Conservation (phyloP, 1,140 invertebrate genomes). For the Panulirus ornatus region DNA sequence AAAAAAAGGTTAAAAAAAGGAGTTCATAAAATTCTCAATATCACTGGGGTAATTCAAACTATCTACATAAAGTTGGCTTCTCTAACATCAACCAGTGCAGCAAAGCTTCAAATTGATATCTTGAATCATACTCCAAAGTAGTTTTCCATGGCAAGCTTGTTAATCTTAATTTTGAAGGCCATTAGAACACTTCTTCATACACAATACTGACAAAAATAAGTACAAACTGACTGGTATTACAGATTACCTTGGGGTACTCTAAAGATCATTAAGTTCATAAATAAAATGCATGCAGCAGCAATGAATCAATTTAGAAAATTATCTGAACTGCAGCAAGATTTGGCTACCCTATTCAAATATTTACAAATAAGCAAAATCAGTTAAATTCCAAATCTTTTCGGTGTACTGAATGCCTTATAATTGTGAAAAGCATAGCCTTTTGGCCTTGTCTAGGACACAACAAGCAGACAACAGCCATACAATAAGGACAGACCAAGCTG, state of each 20-base stretch:
- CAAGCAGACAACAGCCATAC: slow-evolving; percentile 48
- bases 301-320: slow-evolving; percentile 15
- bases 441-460: slow-evolving; percentile 39
- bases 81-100: neutral
- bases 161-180: neutral
- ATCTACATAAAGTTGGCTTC: slow-evolving; percentile 11
- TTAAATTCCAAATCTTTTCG: neutral
- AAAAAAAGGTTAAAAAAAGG: too few relatives aligned
- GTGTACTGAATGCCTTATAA: neutral
- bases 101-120: neutral
- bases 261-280: neutral
- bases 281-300: neutral
- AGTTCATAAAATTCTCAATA: neutral
- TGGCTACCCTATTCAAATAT: slow-evolving; percentile 4
- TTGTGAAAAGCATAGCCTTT: slow-evolving; percentile 30
- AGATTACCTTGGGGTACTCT: neutral
- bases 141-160: neutral
- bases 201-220: neutral
- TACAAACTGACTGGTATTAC: too few relatives aligned
- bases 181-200: neutral
- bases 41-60: neutral
- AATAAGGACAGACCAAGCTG: slow-evolving; percentile 46
- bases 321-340: slow-evolving; percentile 2
- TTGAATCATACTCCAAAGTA: neutral
- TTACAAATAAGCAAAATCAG: neutral